Evolutionary conservation across 23 tunicate genomes (phyloP).

Genomic region (Clavelina lepadiformis): DNA sequence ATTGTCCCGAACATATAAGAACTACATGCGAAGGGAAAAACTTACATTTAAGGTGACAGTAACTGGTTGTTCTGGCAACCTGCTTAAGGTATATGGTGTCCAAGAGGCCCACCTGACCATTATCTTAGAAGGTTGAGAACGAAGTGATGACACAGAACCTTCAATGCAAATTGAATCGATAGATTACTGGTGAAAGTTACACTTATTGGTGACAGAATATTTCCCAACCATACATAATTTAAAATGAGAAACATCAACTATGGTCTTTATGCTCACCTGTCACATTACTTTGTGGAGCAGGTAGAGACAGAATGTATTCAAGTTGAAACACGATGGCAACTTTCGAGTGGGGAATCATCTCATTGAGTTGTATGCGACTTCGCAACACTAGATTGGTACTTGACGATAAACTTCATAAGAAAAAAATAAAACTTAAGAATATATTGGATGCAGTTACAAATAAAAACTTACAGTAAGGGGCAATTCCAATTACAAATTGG

Average conservation of each 20-base stretch:
- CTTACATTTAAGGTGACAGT: conserved; percentile 37
- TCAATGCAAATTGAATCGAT: neutral
- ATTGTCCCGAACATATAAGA: too few relatives aligned
- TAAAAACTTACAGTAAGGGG: too few relatives aligned
- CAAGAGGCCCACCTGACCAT: conserved; percentile 80
- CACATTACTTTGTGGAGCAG: too few relatives aligned
- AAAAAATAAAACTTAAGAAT: too few relatives aligned
- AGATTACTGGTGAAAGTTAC: too few relatives aligned
- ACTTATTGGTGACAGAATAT: too few relatives aligned
- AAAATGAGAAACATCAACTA: too few relatives aligned
- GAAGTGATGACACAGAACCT: conserved; percentile 58
- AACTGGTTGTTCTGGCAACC: conserved; percentile 12
- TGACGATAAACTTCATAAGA: neutral
- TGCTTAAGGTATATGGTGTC: conserved; percentile 32
- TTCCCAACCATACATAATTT: too few relatives aligned
- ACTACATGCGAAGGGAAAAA: too few relatives aligned
- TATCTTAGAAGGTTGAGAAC: conserved; percentile 47
- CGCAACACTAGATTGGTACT: conserved; percentile 51
- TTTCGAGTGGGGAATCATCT: conserved; percentile 66
- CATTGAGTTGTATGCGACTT: conserved; percentile 72
- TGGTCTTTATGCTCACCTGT: too few relatives aligned
- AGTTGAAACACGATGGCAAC: conserved; percentile 63
- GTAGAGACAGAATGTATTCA: conserved; percentile 62
- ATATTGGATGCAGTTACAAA: too few relatives aligned
- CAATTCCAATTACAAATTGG: too few relatives aligned